These are phyloP conservation scores for Thamnophis elegans DNA, from an alignment of 2,797 vertebrate species.

Conservation along the genomic window DNA sequence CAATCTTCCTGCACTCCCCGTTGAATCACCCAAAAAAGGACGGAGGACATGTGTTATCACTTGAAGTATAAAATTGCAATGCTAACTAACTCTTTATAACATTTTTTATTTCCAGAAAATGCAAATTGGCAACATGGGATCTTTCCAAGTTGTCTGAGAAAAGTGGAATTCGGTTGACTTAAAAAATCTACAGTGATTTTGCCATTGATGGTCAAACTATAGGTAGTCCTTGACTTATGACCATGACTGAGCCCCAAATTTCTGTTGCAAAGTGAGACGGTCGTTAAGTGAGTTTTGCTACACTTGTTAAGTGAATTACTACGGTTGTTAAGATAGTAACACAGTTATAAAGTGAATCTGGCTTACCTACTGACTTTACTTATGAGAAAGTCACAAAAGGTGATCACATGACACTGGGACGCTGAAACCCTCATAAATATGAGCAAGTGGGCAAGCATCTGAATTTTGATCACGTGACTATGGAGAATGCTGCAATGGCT, in stretches of 20 bases:
- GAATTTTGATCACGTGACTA: no score
- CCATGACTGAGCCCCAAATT: neutral
- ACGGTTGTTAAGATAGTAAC: no score
- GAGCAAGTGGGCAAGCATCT: no score
- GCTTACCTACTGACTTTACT: no score
- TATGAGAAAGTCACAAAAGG: no score
- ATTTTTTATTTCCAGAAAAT: neutral
- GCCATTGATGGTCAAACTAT: neutral
- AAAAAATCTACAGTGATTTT: neutral
- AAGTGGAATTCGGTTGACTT: neutral
- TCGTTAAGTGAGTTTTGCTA: no score
- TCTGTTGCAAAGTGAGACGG: no score
- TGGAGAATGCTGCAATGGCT: no score
- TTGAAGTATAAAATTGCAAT: neutral
- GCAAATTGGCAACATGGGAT: neutral
- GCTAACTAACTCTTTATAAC: neutral
- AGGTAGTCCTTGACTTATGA: neutral
- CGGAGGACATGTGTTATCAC: neutral
- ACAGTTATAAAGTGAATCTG: no score
- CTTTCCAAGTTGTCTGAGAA: neutral
- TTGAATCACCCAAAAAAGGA: neutral
- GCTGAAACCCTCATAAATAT: no score
- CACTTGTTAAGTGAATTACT: no score
- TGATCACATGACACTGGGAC: no score
- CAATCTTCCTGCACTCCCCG: neutral